Base-by-base conservation (phyloP, 2,888 invertebrate genomes). In the Tiphia femorata region DNA sequence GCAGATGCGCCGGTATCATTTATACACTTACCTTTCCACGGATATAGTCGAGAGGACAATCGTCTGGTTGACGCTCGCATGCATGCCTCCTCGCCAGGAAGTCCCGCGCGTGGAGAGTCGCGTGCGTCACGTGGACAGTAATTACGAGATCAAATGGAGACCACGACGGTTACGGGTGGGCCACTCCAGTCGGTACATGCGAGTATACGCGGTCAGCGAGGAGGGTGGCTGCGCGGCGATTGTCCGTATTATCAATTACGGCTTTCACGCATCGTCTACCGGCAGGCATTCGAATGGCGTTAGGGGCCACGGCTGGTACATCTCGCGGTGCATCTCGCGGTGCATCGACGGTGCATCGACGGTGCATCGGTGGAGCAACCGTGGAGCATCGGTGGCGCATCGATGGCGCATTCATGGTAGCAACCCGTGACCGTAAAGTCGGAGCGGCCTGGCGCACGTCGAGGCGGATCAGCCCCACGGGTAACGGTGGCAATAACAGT, bases 401-500 rank as follows among this genome's bases (percentile, higher is more conserved):
- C 33, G 33, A 12, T 14, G 16, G 40, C 16, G 49, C 27, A 5
- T 27, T 35, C 19, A 5, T 46, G 35, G n/a, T n/a, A 6, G 25
- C 30, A 27, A 20, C 35, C 19, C n/a, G 7, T 47, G 50, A 29
- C 33, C 55, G 35, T 65, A 64, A 53, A 57, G 8, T 46, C 55
- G 35, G 19, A n/a, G n/a, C n/a, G n/a, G 3, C 6, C 12, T 23
- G 3, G 6, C 25, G 19, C 19, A 30, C n/a, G 29, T 12, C 47
- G 33, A 40, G 56, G 49, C 33, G 41, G 54, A 42, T 51, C 57
- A 55, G 23, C 60, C 53, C 20, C 51, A 61, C 43, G 49, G n/a
- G 58, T 62, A 62, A 57, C 59, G 46, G 47, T 53, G 41, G 66
- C 68, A 65, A 67, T 73, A 73, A 75, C 68, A 64, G 65, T 67